Base-by-base conservation (phyloP, 1,140 invertebrate species). In the Argopecten irradians region DNA sequence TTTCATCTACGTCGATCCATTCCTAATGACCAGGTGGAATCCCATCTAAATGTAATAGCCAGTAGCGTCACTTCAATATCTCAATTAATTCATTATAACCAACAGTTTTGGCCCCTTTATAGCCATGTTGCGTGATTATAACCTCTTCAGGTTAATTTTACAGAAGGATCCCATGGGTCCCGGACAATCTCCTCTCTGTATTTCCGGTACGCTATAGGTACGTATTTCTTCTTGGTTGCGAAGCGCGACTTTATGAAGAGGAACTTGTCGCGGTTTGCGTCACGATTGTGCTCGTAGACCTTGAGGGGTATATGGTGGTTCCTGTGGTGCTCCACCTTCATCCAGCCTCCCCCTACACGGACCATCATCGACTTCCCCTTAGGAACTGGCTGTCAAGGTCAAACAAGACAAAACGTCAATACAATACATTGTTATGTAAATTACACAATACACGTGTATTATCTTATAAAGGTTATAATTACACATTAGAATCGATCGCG, bases 241-340 rank as follows among this genome's bases (percentile, higher is more conserved):
- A 86, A 90, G 82, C 87, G 87, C 0, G 86, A 90, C 41, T 90
- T 90, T 11, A 88, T 88, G 34, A 85, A 90, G n/a, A 90, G 85
- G 28, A 88, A 90, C 34, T 90, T 90, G 85, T 88, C 87, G 34
- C 88, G 84, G 22, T 86, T 86, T 3, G 89, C 87, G 35, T 89
- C 86, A n/a, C 89, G 71, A 9, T 41, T 34, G 33, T 88, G 87
- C 84, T 90, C 89, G 43, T 86, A 88, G 16, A 90, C 86, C 35
- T 86, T 90, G 9, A 90, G 35, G 3, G 86, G 86, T 0, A 87
- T 83, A 28, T 87, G 86, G 7, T 87, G 86, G 82, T 87, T 87
- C 5, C 86, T 35, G 32, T 87, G 83, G 41, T 87, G 86, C 32
- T 87, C 86, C 32, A 87, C 83, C 35, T 87, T 87, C 86, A 87